Evolutionary conservation across 2,888 invertebrate genomes (phyloP), one percentile per base, ranked within the genome.

Genomic region (Diplolepis rosae): DNA sequence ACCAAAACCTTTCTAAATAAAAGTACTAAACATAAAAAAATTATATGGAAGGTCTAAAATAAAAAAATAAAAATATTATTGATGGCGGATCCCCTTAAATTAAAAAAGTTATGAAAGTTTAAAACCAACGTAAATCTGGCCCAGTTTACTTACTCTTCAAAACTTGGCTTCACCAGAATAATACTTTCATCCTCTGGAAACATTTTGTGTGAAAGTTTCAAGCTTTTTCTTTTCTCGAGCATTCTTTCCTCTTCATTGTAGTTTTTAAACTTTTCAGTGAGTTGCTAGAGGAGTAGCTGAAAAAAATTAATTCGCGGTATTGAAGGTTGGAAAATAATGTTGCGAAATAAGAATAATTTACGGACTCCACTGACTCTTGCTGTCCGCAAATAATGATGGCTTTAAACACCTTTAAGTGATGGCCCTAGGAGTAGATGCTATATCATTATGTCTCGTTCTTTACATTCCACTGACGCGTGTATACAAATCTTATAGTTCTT

Each of bases 351-450:
- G 18, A 61, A 61, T 61, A 42, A 61, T 61, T 61, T 39, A 61
- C 61, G n/a, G n/a, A 61, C 24, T 61, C n/a, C 39, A 39, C 18
- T 39, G 24, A 39, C 9, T 13, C n/a, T 61, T 22, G 27, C 39
- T 61, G 61, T 61, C 39, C n/a, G 61, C 39, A 13, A 27, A 27
- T 61, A 61, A 61, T 61, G 39, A 42, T 61, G 61, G 61, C 61
- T 61, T 61, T 42, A 61, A 61, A 42, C 61, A 61, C 39, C 61
- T 61, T 35, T 61, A 61, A 61, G 61, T 42, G 61, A 61, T 61
- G 39, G 39, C 61, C 61, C 39, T 61, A 61, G 39, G 61, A 61
- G 39, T 39, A 39, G 24, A 39, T 61, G 15, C 39, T 61, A 61
- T 61, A 42, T 35, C 39, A 61, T 61, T 61, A 61, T 61, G 24